A percentile compares a stretch with the other conserved stretches of the same genome.
Conservation (phyloP, 1,140 invertebrate genomes). For the Drosophila sechellia region DNA sequence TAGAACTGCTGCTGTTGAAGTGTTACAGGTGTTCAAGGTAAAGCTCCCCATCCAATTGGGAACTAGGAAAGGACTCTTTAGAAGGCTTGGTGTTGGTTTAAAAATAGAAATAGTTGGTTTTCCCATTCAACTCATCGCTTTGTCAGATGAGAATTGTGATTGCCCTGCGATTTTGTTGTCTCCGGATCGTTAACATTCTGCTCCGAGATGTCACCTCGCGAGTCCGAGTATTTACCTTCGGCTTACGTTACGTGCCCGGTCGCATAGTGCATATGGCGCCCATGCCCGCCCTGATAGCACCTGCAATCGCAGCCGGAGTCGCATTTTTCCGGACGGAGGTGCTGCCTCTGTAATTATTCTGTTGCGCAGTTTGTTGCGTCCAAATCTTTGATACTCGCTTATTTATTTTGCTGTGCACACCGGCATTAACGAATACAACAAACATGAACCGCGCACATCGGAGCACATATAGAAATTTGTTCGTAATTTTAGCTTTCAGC, state of each 20-base stretch:
- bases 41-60: too few species aligned
- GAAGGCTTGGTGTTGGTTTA: not conserved
- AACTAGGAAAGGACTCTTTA: too few species aligned
- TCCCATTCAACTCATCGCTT: not conserved
- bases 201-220: constrained; percentile 22
- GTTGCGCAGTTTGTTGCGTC: constrained; percentile 63
- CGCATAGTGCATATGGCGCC: constrained; percentile 61
- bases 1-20: too few species aligned
- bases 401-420: constrained; percentile 23
- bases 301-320: constrained; percentile 58
- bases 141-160: not conserved
- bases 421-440: constrained; percentile 27
- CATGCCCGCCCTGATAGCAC: constrained; percentile 27
- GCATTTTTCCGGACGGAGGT: constrained; percentile 36
- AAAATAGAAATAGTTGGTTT: not conserved
- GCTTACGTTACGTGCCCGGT: constrained; percentile 68
- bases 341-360: constrained; percentile 71
- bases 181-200: not conserved
- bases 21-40: too few species aligned
- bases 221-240: constrained; percentile 60
- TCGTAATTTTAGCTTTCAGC: constrained; percentile 8
- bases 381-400: constrained; percentile 30
- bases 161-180: constrained; percentile 57
- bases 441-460: constrained; percentile 4
- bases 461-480: constrained; percentile 12